phyloP scores from a whole-genome alignment of 2,113 vertebrate genomes.

The Percopsis transmontana region DNA sequence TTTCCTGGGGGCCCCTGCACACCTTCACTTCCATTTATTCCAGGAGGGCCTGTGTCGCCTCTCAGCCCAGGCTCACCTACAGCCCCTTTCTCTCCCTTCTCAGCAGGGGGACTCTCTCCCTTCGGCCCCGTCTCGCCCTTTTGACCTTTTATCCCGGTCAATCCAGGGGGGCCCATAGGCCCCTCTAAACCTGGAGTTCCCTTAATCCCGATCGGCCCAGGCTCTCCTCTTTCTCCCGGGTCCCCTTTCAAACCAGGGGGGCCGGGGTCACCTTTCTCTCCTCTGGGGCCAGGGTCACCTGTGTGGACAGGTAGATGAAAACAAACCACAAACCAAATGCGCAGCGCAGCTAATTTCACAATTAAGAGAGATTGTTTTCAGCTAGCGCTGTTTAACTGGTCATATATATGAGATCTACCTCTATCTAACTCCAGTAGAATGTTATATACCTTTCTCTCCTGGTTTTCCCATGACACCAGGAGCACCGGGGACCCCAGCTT shows the following conservation, averaged over 20 bases:
- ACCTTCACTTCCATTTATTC: slow-evolving; percentile 70
- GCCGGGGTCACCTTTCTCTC: slow-evolving; percentile 84
- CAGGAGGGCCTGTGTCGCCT: slow-evolving; percentile 73
- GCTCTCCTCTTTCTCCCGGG: slow-evolving; percentile 85
- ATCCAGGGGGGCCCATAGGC: slow-evolving; percentile 74
- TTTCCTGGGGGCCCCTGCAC: slow-evolving; percentile 74
- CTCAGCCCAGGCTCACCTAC: slow-evolving; percentile 78
- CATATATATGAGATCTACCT: neutral
- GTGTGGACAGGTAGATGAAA: slow-evolving; percentile 10
- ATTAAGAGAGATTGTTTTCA: neutral
- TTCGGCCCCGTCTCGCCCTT: slow-evolving; percentile 83
- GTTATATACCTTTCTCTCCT: slow-evolving; percentile 84
- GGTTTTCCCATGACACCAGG: slow-evolving; percentile 86
- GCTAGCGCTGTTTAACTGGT: neutral
- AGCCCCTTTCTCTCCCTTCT: slow-evolving; percentile 79
- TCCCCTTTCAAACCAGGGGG: slow-evolving; percentile 85
- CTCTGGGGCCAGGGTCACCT: slow-evolving; percentile 87
- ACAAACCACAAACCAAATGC: too few relatives aligned
- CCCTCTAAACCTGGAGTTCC: slow-evolving; percentile 74
- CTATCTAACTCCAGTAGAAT: neutral
- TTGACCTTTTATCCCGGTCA: slow-evolving; percentile 80
- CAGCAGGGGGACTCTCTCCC: slow-evolving; percentile 72
- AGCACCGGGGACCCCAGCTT: slow-evolving; percentile 78
- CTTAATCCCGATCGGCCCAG: slow-evolving; percentile 84
- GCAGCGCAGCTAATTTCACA: too few relatives aligned